Evolutionary conservation across 2,797 vertebrate genomes (phyloP).

Genomic region (Cossypha caffra): DNA sequence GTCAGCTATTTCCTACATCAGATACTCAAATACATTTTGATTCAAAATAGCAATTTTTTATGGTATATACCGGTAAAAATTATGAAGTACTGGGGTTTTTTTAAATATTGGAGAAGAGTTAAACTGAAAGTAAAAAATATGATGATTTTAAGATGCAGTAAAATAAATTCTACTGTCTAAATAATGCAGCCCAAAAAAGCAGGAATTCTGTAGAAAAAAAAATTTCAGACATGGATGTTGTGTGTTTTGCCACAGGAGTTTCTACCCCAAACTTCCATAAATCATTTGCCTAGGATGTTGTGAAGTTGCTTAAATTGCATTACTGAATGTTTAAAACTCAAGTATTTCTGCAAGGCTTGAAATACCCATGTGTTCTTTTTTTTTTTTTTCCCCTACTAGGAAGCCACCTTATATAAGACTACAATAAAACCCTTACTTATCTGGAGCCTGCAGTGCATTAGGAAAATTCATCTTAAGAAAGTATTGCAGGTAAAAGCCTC

Average conservation of each 20-base stretch:
- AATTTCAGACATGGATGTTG: neutral
- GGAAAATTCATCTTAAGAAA: neutral
- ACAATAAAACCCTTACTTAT: neutral
- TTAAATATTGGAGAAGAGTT: neutral
- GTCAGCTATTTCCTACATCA: neutral
- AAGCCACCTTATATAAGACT: neutral
- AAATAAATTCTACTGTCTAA: neutral
- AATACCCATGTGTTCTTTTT: neutral
- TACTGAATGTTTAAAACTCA: neutral
- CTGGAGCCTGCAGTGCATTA: neutral
- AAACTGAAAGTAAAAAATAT: neutral
- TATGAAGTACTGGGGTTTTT: neutral
- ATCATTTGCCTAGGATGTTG: neutral
- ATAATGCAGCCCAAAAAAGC: neutral
- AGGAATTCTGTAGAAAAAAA: neutral
- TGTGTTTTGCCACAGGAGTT: neutral
- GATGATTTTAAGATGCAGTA: neutral
- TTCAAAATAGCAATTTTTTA: neutral
- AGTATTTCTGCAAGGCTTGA: neutral
- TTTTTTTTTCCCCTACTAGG: neutral
- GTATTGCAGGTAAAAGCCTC: neutral
- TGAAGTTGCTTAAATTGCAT: neutral
- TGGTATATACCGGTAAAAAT: neutral
- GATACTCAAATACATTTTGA: neutral
- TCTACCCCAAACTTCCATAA: neutral